Conservation (phyloP, 2,113 vertebrate genomes). For the Pelmatolapia mariae region DNA sequence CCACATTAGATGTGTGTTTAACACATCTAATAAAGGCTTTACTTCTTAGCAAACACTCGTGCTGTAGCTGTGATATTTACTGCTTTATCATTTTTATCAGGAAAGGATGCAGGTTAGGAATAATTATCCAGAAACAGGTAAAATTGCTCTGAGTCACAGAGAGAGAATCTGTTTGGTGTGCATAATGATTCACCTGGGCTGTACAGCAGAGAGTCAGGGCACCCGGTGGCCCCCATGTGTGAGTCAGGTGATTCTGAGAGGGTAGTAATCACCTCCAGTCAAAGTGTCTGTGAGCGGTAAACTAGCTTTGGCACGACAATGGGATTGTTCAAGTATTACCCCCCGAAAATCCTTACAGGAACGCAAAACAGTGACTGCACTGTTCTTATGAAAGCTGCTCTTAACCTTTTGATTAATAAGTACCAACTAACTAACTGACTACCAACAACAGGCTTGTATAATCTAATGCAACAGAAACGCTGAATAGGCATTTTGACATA, state of each 20-base stretch:
- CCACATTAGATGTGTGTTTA: neutral
- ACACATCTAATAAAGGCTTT: neutral
- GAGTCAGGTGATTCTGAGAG: neutral
- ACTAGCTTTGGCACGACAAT: neutral
- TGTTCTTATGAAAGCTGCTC: neutral
- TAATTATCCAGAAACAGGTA: neutral
- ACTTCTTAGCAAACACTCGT: neutral
- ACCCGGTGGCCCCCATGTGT: neutral
- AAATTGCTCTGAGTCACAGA: neutral
- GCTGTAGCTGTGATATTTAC: neutral
- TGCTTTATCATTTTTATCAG: neutral
- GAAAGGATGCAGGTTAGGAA: neutral
- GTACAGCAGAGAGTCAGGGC: neutral
- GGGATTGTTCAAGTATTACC: neutral
- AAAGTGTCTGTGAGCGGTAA: neutral
- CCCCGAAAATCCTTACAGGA: neutral
- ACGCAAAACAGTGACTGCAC: neutral
- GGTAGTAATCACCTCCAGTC: neutral
- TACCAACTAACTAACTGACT: neutral
- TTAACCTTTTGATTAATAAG: neutral
- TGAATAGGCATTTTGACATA: neutral
- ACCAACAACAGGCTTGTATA: neutral
- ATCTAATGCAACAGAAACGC: neutral
- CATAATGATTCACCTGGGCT: neutral
- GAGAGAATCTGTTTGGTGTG: neutral